Conservation (phyloP, 2,888 invertebrate genomes). For the Odontocolon sp. region DNA sequence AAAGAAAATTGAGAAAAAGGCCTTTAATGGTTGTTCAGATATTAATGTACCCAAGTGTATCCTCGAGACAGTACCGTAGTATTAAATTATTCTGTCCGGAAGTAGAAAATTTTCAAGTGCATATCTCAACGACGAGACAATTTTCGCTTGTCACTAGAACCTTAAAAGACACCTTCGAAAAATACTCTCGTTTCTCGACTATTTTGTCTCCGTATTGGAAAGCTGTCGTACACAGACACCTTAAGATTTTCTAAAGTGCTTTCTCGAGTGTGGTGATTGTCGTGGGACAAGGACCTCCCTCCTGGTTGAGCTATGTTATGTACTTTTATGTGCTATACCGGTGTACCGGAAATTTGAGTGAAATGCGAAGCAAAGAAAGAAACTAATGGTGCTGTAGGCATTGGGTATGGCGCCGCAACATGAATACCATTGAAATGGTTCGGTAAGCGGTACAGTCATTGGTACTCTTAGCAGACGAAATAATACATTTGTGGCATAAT, state of each 20-base stretch:
- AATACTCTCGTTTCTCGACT: conserved; percentile 15
- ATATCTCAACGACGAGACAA: conserved; percentile 20
- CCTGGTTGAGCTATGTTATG: neutral
- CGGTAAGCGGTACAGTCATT: too few species aligned
- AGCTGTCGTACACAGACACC: conserved; percentile 18
- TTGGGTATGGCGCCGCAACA: conserved; percentile 29
- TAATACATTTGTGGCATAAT: too few species aligned
- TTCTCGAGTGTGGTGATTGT: conserved; percentile 49
- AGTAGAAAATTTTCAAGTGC: conserved; percentile 22
- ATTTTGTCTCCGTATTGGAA: conserved; percentile 31
- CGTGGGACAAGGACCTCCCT: conserved; percentile 18
- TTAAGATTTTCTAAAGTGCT: conserved; percentile 52
- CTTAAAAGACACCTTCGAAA: neutral
- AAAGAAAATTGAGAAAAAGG: neutral
- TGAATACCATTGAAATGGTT: too few species aligned
- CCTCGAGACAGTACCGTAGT: conserved; percentile 38
- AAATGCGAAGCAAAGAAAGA: neutral
- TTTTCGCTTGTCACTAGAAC: conserved; percentile 19
- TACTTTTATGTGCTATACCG: neutral
- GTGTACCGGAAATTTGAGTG: conserved; percentile 45
- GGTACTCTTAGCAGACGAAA: too few species aligned
- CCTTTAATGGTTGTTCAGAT: neutral
- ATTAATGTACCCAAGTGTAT: conserved; percentile 44
- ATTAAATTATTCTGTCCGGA: conserved; percentile 19
- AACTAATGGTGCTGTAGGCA: conserved; percentile 18